These are phyloP conservation scores for Tridacna crocea DNA, from an alignment of 2,888 invertebrate genomes.

Conservation along the genomic window DNA sequence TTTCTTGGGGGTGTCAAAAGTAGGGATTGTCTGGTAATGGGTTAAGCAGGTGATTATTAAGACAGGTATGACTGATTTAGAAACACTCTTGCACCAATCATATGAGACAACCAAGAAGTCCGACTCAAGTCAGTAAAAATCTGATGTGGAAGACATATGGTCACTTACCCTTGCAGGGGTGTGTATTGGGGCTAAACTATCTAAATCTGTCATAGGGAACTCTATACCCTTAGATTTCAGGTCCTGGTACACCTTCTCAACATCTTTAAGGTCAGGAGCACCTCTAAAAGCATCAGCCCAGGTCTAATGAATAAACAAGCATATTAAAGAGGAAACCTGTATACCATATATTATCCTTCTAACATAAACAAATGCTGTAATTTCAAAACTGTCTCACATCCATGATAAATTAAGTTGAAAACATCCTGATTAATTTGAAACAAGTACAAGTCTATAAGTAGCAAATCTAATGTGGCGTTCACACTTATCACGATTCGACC, in stretches of 20 bases:
- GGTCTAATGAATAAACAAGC: slow-evolving; percentile 85
- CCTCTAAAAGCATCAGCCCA: slow-evolving; percentile 99
- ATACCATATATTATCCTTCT: neutral
- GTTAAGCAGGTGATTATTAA: too few species aligned
- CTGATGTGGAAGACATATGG: neutral
- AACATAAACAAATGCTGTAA: neutral
- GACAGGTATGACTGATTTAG: too few species aligned
- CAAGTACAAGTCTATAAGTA: too few species aligned
- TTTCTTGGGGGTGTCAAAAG: too few species aligned
- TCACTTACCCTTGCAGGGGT: slow-evolving; percentile 82
- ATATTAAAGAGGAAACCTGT: too few species aligned
- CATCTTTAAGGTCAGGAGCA: slow-evolving; percentile 95
- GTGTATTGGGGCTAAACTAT: slow-evolving; percentile 89
- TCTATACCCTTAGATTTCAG: slow-evolving; percentile 97
- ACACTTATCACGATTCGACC: too few species aligned
- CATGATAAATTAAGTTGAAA: too few species aligned
- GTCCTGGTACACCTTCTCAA: slow-evolving; percentile 97
- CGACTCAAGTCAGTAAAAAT: neutral
- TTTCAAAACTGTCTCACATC: too few species aligned
- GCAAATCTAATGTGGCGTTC: too few species aligned
- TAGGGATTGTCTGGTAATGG: too few species aligned
- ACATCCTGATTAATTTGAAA: too few species aligned
- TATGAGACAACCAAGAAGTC: neutral
- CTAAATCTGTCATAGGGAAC: slow-evolving; percentile 97
- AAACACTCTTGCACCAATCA: too few species aligned